phyloP scores from a whole-genome alignment of 1,140 invertebrate species.

The Stenopsyche tienmushanensis region DNA sequence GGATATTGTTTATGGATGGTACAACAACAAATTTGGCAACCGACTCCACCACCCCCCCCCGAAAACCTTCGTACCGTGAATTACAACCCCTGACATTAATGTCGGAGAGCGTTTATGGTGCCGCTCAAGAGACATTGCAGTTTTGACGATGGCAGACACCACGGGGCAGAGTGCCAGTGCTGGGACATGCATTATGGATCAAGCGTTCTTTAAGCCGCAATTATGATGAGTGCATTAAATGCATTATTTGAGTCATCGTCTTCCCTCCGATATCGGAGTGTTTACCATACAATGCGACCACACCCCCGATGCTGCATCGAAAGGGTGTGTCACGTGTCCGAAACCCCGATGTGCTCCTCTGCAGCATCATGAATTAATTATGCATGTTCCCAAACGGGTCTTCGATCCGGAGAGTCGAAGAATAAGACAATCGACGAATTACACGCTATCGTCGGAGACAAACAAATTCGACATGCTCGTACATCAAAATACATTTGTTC shows the following conservation, averaged over 20 bases:
- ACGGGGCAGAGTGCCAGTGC: constrained; percentile 6
- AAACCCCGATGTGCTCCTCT: constrained; percentile 3
- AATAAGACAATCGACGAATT: no score
- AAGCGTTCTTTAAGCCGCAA: no score
- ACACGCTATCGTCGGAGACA: no score
- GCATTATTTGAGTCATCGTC: no score
- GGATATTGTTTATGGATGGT: background rate
- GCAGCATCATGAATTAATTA: constrained; percentile 14
- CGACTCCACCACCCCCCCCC: background rate
- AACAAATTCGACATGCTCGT: no score
- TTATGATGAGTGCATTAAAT: no score
- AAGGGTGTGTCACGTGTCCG: constrained; percentile 15
- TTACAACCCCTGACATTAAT: no score
- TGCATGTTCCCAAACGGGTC: no score
- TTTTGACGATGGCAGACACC: constrained; percentile 1
- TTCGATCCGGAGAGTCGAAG: no score
- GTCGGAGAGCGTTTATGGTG: no score
- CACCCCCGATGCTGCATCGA: background rate
- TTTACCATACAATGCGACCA: constrained; percentile 36
- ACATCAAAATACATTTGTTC: no score
- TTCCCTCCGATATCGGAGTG: constrained; percentile 1
- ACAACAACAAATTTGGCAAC: background rate
- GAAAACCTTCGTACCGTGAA: background rate
- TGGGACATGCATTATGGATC: no score
- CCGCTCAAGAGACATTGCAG: background rate